Evolutionary conservation across 2,888 invertebrate genomes (phyloP), one percentile per base, ranked within the genome.

Genomic region (Dascillus cervinus): DNA sequence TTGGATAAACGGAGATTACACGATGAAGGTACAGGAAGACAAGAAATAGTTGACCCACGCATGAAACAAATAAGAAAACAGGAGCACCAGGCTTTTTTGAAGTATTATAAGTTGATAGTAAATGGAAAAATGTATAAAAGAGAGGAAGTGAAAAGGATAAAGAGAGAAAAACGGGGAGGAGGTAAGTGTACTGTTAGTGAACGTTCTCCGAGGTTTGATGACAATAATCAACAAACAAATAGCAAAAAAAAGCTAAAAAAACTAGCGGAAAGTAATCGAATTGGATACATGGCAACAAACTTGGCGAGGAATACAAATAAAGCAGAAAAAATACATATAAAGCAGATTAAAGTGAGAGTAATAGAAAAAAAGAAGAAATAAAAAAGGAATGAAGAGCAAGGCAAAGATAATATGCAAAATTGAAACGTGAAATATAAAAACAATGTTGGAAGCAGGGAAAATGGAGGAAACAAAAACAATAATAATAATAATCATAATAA

Each of bases 1-100:
- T 11, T 22, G 22, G 22, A 22, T 22, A 22, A n/a, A 22, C 22
- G 22, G 10, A 22, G 22, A 22, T 8, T 22, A 22, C n/a, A 22
- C 22, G 10, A 22, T 9, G 22, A 22, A 4, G 10, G 22, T 8
- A 4, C 22, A 22, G 22, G 4, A 22, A 5, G 10, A n/a, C n/a
- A 22, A 11, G 22, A 22, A 22, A 22, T 22, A 22, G 9, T 11
- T 22, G 4, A 4, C 10, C 22, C 22, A 3, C 4, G n/a, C 10
- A 22, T 22, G 22, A 22, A 22, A 22, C 4, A 22, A 22, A n/a
- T 11, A 4, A 22, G 22, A 22, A n/a, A 22, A 11, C n/a, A 22
- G n/a, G 3, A 11, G 10, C n/a, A 22, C 4, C n/a, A 11, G 10
- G 22, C 22, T 9, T n/a, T 22, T 9, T 11, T 22, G 4, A 22